A percentile compares a stretch with the other conserved stretches of the same genome.
Conservation (phyloP, 2,888 invertebrate genomes). For the Aporophyla nigra region DNA sequence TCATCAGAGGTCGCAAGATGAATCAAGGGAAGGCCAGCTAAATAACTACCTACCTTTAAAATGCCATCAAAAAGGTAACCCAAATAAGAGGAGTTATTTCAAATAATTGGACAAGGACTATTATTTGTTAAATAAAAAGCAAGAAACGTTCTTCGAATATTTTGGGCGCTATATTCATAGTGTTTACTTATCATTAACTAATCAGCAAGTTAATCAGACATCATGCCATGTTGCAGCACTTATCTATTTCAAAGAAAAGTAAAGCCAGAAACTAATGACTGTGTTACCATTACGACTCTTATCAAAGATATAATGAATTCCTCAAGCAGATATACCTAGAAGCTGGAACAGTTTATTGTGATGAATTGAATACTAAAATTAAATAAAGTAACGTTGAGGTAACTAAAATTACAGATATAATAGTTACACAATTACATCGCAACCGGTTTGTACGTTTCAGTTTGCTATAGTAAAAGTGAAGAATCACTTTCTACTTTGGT, state of each 20-base stretch:
- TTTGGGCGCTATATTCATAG: slow-evolving; percentile 19
- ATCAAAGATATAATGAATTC: slow-evolving; percentile 41
- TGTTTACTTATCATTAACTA: slow-evolving; percentile 46
- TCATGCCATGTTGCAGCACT: slow-evolving; percentile 55
- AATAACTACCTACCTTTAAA: slow-evolving; percentile 51
- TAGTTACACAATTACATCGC: slow-evolving; percentile 45
- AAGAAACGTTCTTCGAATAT: not conserved
- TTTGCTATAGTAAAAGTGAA: slow-evolving; percentile 57
- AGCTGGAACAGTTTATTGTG: not conserved
- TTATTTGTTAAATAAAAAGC: not conserved
- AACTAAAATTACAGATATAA: slow-evolving; percentile 22
- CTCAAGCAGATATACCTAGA: not conserved
- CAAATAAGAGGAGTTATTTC: slow-evolving; percentile 20
- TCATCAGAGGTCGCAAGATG: slow-evolving; percentile 53
- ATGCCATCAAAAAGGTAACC: slow-evolving; percentile 40
- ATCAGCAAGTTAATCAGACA: slow-evolving; percentile 59
- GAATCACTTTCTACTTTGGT: slow-evolving; percentile 62
- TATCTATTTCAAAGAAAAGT: slow-evolving; percentile 62
- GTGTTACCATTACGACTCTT: slow-evolving; percentile 44
- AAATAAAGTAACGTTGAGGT: slow-evolving; percentile 14
- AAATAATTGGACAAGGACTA: slow-evolving; percentile 11
- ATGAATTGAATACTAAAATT: slow-evolving; percentile 27
- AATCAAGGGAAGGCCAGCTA: slow-evolving; percentile 64
- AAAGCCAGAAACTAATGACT: slow-evolving; percentile 59
- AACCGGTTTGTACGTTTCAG: slow-evolving; percentile 56